Base-by-base conservation (phyloP, 1,140 invertebrate species). In the Elymnias hypermnestra region DNA sequence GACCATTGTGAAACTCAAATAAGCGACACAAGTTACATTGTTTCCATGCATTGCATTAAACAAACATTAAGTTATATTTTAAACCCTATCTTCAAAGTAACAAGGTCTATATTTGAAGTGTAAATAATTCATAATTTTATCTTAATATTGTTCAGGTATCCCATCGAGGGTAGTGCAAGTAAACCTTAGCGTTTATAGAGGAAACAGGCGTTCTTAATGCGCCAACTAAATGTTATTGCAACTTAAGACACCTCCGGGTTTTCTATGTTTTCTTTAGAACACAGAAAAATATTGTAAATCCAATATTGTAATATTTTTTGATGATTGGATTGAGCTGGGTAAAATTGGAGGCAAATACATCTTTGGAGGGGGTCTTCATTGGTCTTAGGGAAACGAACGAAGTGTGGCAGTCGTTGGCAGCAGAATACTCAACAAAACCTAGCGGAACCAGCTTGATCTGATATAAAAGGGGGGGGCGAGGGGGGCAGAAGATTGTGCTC, bases 211-310 rank as follows among this genome's bases (percentile, higher is more conserved):
- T 41, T 41, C 15, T 17, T 29, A 31, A 29, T 21, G 39, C 19
- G 14, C 15, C 25, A 9, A 18, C 39, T 41, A 41, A 41, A 41
- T 41, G 26, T 41, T 41, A 41, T 41, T 41, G 18, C 25, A 19
- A 19, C 10, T 31, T 29, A 12, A 9, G 10, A 8, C 17, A 2
- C n/a, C n/a, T 9, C 18, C 0, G 26, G n/a, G 26, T 21, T 25
- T 10, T 41, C 29, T 6, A 23, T 28, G n/a, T 18, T 19, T 6
- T 13, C 26, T 19, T 18, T 35, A 12, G n/a, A 35, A 35, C 18
- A 8, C 14, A 17, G 26, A 13, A 2, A 29, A 29, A 35, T 25
- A n/a, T n/a, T n/a, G n/a, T n/a, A n/a, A n/a, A n/a, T n/a, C n/a
- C n/a, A n/a, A n/a, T n/a, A n/a, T n/a, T n/a, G n/a, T n/a, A n/a